Base-by-base conservation (phyloP, 2,113 vertebrate species). In the Aphelocoma coerulescens region DNA sequence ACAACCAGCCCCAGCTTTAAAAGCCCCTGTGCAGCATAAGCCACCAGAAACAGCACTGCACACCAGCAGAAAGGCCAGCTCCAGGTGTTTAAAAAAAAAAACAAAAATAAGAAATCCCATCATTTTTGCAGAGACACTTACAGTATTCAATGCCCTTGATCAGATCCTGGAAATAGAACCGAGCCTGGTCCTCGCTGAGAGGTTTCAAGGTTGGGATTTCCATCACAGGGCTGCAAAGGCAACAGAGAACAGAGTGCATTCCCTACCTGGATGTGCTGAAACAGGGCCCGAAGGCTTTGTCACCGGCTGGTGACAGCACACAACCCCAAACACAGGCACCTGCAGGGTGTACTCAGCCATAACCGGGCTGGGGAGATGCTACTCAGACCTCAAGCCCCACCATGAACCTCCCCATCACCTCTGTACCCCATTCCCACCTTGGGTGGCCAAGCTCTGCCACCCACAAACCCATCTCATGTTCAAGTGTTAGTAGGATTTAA, bases 161-260 rank as follows among this genome's bases (percentile, higher is more conserved):
- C 91, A 99, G 97, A 95, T 99, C 99, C 96, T 99, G 99, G 98
- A 99, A 99, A 98, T 99, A 99, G 97, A 99, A 99, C 9, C 99
- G 98, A 48, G 99, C 98, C 97, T 99, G 99, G 94, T 99, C 99
- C 96, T 99, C 99, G 0, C 98, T 99, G 59, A 99, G 98, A 7
- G 98, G 98, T 93, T 99, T 99, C 91, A 99, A 97, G 52, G 99
- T 98, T 39, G 99, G 99, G 72, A 99, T 98, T 97, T 99, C 99
- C 99, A 99, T 99, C 97, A 99, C 99, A 3, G 99, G 98, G 72
- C 99, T 99, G 96, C 35, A 77, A 95, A 73, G 73, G 35, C 6
- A 32, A 91, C 15, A 17, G 46, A 95, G 59, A 58, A 71, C 0
- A 0, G 35, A 88, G 39, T 58, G 91, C 0, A 12, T 33, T 75